These are phyloP conservation scores for Myotis vivesi DNA, from an alignment of 2,797 vertebrate genomes.

Conservation along the genomic window DNA sequence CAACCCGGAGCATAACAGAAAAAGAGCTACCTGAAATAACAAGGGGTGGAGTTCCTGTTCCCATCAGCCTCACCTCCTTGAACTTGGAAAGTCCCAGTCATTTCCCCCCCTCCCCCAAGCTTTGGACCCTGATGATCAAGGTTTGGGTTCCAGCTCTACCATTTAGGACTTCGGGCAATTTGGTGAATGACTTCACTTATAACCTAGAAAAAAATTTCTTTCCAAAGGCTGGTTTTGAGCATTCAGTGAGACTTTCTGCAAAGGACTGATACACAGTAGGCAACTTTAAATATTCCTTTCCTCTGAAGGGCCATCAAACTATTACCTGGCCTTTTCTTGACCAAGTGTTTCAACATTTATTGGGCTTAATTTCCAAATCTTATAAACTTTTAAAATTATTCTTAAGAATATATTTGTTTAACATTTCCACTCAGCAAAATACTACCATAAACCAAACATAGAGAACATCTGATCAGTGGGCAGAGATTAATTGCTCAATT, in stretches of 20 bases:
- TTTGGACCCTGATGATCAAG: background rate
- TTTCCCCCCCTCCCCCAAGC: background rate
- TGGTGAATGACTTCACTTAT: background rate
- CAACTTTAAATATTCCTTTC: background rate
- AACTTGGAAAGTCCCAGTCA: background rate
- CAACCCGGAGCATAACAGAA: background rate
- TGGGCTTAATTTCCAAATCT: background rate
- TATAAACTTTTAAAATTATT: background rate
- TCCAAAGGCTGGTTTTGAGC: background rate
- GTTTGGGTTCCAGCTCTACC: background rate
- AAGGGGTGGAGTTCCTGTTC: background rate
- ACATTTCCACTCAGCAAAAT: background rate
- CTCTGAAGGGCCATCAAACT: background rate
- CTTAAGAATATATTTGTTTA: slow-evolving; percentile 5
- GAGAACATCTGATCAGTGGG: background rate
- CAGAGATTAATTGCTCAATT: slow-evolving; percentile 48
- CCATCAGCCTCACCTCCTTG: background rate
- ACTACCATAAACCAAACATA: background rate
- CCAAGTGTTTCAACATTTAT: background rate
- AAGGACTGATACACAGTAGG: background rate
- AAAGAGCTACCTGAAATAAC: background rate
- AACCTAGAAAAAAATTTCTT: background rate
- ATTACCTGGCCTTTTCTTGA: background rate
- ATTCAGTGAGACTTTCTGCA: background rate
- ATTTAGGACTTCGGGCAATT: background rate